A percentile compares a stretch with the other conserved stretches of the same genome.
phyloP scores from a whole-genome alignment of 2,888 invertebrate species.

The Caenorhabditis wallacei region DNA sequence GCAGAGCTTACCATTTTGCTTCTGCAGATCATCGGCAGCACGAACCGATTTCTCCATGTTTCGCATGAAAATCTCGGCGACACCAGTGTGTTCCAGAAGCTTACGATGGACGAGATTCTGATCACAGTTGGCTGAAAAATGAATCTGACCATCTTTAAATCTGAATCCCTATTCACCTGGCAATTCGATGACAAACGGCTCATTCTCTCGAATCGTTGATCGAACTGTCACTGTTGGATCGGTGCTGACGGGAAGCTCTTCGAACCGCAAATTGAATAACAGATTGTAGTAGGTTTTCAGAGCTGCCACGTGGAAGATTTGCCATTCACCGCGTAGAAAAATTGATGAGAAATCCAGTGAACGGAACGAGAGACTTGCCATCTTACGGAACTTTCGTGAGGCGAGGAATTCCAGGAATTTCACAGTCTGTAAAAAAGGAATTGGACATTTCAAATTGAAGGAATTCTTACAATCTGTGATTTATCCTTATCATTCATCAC shows the following conservation, averaged over 20 bases:
- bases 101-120: conserved; percentile 35
- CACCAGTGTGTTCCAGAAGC: conserved; percentile 58
- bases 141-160: background rate
- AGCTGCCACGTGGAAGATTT: conserved; percentile 61
- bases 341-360: conserved; percentile 56
- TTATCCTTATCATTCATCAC: conserved; percentile 17
- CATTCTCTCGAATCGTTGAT: conserved; percentile 65
- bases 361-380: conserved; percentile 54
- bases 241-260: conserved; percentile 69
- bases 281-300: conserved; percentile 70
- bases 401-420: conserved; percentile 71
- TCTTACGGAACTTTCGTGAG: conserved; percentile 65
- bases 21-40: conserved; percentile 16
- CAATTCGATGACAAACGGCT: conserved; percentile 70
- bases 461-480: conserved; percentile 44
- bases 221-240: conserved; percentile 54
- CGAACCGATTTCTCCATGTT: conserved; percentile 50
- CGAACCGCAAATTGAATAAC: conserved; percentile 71
- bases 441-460: background rate
- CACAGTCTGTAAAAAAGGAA: conserved; percentile 30
- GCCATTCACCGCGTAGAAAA: conserved; percentile 70
- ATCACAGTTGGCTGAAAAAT: conserved; percentile 42
- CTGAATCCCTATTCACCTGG: conserved; percentile 39
- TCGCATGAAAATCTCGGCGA: conserved; percentile 58
- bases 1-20: conserved; percentile 27